Evolutionary conservation across 2,113 vertebrate genomes (phyloP), one percentile per base, ranked within the genome.

Genomic region (Odontophorus gujanensis): DNA sequence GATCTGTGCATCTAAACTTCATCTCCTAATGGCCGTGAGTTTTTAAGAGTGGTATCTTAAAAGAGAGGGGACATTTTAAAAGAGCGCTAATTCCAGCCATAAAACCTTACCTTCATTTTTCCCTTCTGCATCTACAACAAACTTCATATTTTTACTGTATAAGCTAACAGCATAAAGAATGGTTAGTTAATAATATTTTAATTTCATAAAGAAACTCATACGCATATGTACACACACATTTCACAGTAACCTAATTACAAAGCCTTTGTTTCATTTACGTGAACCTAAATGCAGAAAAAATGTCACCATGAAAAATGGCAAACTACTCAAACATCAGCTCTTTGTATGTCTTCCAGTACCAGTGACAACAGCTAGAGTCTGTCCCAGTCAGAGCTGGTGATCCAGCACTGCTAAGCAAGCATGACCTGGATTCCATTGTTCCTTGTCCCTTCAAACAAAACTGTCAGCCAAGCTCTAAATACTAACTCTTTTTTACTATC

Each of bases 391-490:
- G 26, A 86, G 83, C 19, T 4, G 4, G 24, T 94, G 91, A 93
- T 51, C 81, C 13, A 7, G 65, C 11, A 68, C 75, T 0, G 0
- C 72, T 22, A 67, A 0, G 0, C 42, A 85, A 89, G 40, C 4
- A 4, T 66, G 86, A 95, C 86, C 77, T 87, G 69, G 40, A 50
- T 53, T 84, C 53, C 87, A 72, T 22, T 90, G 78, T 30, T 84
- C 58, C 0, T 1, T 42, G 69, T 19, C 30, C 26, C 40, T 78
- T 28, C 65, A 75, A 75, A 72, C 30, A 78, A 68, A 90, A 76
- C 30, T 3, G 2, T 43, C 51, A 81, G n/a, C 21, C 76, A 43
- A 68, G 66, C 32, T 57, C 38, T 30, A 81, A 61, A 15, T 59
- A 40, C 50, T 74, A 22, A 63, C 36, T 40, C 36, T 48, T 83